These are phyloP conservation scores for Copsychus sechellarum DNA, from an alignment of 2,113 vertebrate genomes.

Conservation along the genomic window DNA sequence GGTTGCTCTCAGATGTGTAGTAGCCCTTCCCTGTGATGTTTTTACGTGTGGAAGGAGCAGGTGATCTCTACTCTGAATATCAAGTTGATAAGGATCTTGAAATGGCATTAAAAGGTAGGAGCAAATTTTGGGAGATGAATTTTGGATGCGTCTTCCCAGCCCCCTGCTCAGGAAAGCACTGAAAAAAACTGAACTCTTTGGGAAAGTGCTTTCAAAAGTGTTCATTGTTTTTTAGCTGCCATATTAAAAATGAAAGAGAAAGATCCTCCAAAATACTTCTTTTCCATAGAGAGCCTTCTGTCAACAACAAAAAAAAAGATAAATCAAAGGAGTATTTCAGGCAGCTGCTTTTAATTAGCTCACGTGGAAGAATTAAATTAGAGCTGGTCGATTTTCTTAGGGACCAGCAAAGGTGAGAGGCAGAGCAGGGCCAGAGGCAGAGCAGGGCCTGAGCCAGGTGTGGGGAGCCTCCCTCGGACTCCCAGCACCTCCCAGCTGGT, in stretches of 20 bases:
- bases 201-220: neutral
- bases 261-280: neutral
- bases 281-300: neutral
- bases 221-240: neutral
- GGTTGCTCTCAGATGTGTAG: neutral
- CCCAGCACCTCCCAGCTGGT: neutral
- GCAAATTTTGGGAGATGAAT: neutral
- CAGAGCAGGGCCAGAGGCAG: neutral
- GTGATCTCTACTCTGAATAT: neutral
- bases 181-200: neutral
- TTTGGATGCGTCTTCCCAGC: neutral
- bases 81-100: neutral
- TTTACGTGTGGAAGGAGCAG: neutral
- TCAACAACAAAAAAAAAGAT: neutral
- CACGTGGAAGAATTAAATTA: slow-evolving; percentile 46
- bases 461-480: neutral
- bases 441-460: neutral
- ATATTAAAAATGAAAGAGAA: neutral
- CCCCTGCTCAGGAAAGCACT: neutral
- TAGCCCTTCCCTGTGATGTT: neutral
- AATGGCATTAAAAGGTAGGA: neutral
- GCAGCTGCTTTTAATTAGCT: slow-evolving; percentile 20
- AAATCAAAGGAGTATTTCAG: neutral
- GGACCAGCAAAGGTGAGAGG: neutral
- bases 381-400: neutral